Conservation (phyloP, 2,113 vertebrate genomes). For the Eclectus roratus region DNA sequence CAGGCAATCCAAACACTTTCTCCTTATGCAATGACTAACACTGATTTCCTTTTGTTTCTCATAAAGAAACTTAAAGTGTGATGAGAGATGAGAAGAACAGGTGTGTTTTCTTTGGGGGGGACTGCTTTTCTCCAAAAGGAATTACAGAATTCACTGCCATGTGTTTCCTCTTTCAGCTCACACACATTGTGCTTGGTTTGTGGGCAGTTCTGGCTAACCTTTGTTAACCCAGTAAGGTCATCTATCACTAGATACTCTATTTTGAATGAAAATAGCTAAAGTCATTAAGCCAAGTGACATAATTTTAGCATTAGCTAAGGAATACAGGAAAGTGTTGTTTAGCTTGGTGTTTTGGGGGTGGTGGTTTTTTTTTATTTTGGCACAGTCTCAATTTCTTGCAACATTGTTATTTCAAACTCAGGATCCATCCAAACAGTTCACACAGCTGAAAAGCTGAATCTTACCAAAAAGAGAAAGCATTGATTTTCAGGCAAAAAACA, state of each 20-base stretch:
- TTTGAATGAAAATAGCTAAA: neutral
- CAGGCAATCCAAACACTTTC: neutral
- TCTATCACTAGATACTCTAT: neutral
- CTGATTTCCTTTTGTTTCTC: neutral
- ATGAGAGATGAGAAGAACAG: neutral
- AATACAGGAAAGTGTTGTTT: neutral
- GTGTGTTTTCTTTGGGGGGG: neutral
- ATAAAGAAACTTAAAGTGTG: neutral
- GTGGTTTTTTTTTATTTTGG: neutral
- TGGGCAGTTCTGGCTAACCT: neutral
- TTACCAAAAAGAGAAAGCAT: constrained; percentile 43
- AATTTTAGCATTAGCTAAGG: neutral
- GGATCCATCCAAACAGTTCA: constrained; percentile 29
- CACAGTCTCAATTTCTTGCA: constrained; percentile 21
- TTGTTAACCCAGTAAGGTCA: neutral
- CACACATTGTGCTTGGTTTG: neutral
- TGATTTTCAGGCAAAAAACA: constrained; percentile 53
- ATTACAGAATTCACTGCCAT: neutral
- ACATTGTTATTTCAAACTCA: constrained; percentile 48
- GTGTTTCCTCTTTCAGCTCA: neutral
- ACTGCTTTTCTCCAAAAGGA: neutral
- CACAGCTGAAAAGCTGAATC: constrained; percentile 45
- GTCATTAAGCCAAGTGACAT: constrained; percentile 7
- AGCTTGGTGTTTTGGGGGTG: neutral
- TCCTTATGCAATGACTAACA: neutral